phyloP scores from a whole-genome alignment of 2,113 vertebrate species.

The Corythornis madagascariensis region DNA sequence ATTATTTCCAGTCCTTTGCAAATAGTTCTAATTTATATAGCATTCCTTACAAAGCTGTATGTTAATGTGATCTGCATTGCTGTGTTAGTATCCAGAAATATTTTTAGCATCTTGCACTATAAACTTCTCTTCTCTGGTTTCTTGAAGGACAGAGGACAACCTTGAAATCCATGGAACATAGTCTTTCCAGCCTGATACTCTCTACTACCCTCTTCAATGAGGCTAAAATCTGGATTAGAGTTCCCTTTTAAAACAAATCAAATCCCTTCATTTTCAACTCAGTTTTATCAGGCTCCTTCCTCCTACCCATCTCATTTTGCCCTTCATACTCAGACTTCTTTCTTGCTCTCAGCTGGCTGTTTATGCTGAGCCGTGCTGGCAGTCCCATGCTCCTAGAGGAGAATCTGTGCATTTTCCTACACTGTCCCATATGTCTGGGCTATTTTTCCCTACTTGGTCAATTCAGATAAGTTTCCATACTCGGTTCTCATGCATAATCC shows the following conservation, averaged over 20 bases:
- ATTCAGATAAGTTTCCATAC: background rate
- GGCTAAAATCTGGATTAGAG: background rate
- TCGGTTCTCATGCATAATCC: slow-evolving; percentile 4
- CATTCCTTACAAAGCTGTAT: slow-evolving; percentile 23
- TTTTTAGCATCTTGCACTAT: background rate
- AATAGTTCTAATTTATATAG: slow-evolving; percentile 62
- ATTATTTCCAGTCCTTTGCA: slow-evolving; percentile 57
- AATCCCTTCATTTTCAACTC: background rate
- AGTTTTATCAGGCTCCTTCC: background rate
- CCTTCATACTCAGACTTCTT: slow-evolving; percentile 1
- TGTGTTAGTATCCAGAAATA: slow-evolving; percentile 12
- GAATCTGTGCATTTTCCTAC: background rate
- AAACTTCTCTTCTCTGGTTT: background rate
- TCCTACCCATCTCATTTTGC: background rate
- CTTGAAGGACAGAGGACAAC: slow-evolving; percentile 9
- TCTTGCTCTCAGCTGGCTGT: background rate
- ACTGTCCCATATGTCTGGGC: background rate
- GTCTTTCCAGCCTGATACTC: background rate
- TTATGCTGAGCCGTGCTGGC: background rate
- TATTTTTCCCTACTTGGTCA: slow-evolving; percentile 45
- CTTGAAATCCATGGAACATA: background rate
- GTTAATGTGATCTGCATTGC: slow-evolving; percentile 43
- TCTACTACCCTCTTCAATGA: background rate
- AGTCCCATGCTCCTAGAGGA: background rate
- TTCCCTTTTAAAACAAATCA: background rate